Base-by-base conservation (phyloP, 2,113 vertebrate genomes). In the Brienomyrus brachyistius region DNA sequence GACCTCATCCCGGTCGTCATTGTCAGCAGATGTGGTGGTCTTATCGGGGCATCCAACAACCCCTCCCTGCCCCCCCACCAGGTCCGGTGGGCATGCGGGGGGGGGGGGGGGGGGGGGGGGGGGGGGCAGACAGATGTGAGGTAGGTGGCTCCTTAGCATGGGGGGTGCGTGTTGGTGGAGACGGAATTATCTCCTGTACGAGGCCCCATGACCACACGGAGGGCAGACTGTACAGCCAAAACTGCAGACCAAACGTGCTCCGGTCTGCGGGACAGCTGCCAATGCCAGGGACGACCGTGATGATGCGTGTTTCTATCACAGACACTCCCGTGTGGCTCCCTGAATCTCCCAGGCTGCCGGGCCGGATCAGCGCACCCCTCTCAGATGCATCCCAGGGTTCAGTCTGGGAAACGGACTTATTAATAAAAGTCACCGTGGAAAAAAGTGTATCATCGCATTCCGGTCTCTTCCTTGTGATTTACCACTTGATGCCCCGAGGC, bases 191-290 rank as follows among this genome's bases (percentile, higher is more conserved):
- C 94, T 93, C 93, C 82, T 74, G 92, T 90, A 91, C 91, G 84
- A 70, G 90, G 84, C 66, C 90, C 89, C 88, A 27, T 89, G 91
- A 93, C 94, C 94, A 94, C 94, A 95, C 91, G 90, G 93, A 92
- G 92, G 92, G 91, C 92, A 94, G 95, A 96, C 95, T 94, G 95
- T 95, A 92, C 94, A 92, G 92, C 92, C 93, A 94, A 95, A 92
- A 95, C 92, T 93, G 90, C 92, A 95, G 94, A 96, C 95, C 95
- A 96, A 96, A 96, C 95, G 95, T 92, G 94, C 92, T 95, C 94
- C 95, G 94, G 94, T 56, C 23, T 62, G 23, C 7, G 8, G 2
- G 8, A 8, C 15, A 47, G 82, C 40, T 1, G 23, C 8, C 0
- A 8, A 47, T 3, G 62, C 9, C 27, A 35, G 4, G 8, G 27